Percentiles rank a stretch among this genome's conserved stretches.
phyloP scores from a whole-genome alignment of 2,888 invertebrate genomes.

The Macaria liturata region DNA sequence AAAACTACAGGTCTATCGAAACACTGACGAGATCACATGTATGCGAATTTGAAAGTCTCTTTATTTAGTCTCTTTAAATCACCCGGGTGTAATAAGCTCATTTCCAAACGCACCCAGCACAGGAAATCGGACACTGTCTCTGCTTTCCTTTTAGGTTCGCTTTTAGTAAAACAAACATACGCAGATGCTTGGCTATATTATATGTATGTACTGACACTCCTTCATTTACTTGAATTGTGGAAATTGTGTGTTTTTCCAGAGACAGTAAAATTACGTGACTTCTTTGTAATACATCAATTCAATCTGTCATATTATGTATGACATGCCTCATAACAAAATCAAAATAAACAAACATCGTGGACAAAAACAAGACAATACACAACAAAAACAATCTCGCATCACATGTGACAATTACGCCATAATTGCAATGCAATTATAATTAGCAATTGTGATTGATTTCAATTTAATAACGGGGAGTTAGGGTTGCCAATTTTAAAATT shows the following conservation, averaged over 20 bases:
- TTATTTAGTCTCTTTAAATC: too few species aligned
- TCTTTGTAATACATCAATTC: too few species aligned
- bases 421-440: slow-evolving; percentile 20
- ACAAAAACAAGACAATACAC: slow-evolving; percentile 14
- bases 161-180: slow-evolving; percentile 41
- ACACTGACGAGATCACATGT: too few species aligned
- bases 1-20: too few species aligned
- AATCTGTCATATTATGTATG: slow-evolving; percentile 4
- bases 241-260: too few species aligned
- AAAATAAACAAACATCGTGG: slow-evolving; percentile 9
- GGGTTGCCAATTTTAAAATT: slow-evolving; percentile 6
- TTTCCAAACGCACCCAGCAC: slow-evolving; percentile 1
- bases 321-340: slow-evolving; percentile 23
- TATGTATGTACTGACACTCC: not conserved
- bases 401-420: slow-evolving; percentile 21
- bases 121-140: slow-evolving; percentile 28
- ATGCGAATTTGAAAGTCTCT: too few species aligned
- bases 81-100: too few species aligned
- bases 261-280: too few species aligned
- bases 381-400: slow-evolving; percentile 15
- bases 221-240: not conserved
- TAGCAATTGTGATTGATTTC: slow-evolving; percentile 30
- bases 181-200: slow-evolving; percentile 10
- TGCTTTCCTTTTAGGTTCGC: slow-evolving; percentile 35
- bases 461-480: slow-evolving; percentile 22